A percentile compares a stretch with the other conserved stretches of the same genome.
phyloP scores from a whole-genome alignment of 2,797 vertebrate species.

The Myotis daubentonii region DNA sequence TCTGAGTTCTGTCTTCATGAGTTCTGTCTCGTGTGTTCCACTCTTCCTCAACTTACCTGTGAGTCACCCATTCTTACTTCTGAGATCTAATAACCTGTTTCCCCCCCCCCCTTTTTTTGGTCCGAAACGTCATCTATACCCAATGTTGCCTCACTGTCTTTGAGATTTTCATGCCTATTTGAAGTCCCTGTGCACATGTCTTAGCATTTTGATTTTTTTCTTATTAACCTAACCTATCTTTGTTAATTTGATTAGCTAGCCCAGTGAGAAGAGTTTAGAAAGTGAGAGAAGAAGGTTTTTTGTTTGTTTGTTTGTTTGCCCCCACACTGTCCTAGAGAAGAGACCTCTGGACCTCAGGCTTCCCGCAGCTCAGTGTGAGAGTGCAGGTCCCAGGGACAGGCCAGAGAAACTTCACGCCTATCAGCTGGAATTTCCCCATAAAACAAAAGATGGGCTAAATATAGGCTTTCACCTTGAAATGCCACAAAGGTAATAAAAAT shows the following conservation, averaged over 20 bases:
- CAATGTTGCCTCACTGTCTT: background rate
- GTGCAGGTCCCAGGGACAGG: background rate
- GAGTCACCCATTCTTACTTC: background rate
- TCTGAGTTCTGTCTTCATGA: too few species aligned
- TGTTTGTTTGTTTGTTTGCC: too few species aligned
- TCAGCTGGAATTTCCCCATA: background rate
- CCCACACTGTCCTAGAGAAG: background rate
- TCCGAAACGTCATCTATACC: background rate
- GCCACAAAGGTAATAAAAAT: conserved; percentile 41
- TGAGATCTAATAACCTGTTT: background rate
- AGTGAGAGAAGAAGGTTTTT: background rate
- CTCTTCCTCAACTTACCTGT: background rate
- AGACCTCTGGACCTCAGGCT: background rate
- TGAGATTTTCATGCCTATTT: background rate
- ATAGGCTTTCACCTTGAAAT: conserved; percentile 66
- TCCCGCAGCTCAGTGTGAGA: background rate
- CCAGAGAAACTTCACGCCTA: background rate
- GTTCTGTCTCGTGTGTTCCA: too few species aligned
- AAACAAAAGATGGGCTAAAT: conserved; percentile 51
- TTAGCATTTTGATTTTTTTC: background rate
- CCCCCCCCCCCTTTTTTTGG: too few species aligned
- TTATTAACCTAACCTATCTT: background rate
- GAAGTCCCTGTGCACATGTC: background rate
- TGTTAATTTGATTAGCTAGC: background rate
- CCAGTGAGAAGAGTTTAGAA: background rate